A percentile compares a stretch with the other conserved stretches of the same genome.
phyloP scores from a whole-genome alignment of 2,888 invertebrate species.

The Cryptus viduatorius region DNA sequence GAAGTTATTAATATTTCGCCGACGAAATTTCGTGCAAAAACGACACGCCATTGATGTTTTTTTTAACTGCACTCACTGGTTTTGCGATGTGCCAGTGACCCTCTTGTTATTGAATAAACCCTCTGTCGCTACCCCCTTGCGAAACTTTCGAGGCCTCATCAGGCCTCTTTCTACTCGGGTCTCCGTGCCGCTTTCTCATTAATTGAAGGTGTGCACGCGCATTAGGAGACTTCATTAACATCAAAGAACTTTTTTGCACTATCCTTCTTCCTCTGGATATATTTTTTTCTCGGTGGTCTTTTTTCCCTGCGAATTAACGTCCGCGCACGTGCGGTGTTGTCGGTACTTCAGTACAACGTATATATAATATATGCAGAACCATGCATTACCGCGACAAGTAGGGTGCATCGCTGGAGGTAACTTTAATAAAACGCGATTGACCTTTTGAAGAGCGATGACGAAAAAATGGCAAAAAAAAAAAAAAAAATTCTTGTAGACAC shows the following conservation, averaged over 20 bases:
- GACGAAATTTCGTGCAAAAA: neutral
- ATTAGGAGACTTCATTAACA: conserved; percentile 65
- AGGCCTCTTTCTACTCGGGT: neutral
- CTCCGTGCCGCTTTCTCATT: conserved; percentile 33
- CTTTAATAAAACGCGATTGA: conserved; percentile 12
- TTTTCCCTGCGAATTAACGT: conserved; percentile 14
- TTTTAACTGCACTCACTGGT: neutral
- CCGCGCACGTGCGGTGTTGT: neutral
- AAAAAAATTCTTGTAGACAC: neutral
- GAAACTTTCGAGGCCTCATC: conserved; percentile 40
- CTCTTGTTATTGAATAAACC: conserved; percentile 34
- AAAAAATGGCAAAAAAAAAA: neutral
- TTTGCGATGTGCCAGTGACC: conserved; percentile 15
- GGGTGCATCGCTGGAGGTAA: neutral
- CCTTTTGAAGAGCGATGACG: conserved; percentile 5
- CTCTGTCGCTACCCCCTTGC: conserved; percentile 11
- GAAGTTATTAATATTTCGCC: too few relatives aligned
- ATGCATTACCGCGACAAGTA: neutral
- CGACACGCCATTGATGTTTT: conserved; percentile 20
- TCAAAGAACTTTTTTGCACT: conserved; percentile 60
- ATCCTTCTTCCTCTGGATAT: neutral
- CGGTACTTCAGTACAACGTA: neutral
- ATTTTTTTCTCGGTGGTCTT: conserved; percentile 9
- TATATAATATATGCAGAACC: neutral
- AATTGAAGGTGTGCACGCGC: conserved; percentile 57